Evolutionary conservation across 2,797 vertebrate genomes (phyloP).

Genomic region (Galaxias olidus): DNA sequence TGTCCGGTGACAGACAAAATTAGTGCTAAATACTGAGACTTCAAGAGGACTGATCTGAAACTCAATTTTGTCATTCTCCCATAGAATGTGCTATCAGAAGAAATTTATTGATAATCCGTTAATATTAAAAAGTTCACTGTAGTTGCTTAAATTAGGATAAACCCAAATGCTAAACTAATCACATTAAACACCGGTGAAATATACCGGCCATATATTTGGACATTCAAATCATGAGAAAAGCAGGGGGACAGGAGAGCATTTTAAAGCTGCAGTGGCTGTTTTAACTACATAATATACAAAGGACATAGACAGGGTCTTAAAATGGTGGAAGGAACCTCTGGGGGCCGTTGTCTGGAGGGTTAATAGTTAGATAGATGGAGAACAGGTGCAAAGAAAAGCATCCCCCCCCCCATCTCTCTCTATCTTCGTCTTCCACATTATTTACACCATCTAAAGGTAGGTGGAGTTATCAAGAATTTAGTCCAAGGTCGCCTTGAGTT

Average conservation of each 20-base stretch:
- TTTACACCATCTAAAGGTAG: conserved; percentile 17
- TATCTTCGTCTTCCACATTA: background rate
- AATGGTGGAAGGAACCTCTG: conserved; percentile 23
- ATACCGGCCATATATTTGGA: too few species aligned
- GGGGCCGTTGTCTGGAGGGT: conserved; percentile 44
- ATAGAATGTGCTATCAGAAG: too few species aligned
- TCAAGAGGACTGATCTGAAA: too few species aligned
- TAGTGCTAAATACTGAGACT: too few species aligned
- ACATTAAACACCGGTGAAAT: too few species aligned
- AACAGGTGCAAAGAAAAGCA: conserved; percentile 48
- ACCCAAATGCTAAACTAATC: too few species aligned
- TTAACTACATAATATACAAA: conserved; percentile 40
- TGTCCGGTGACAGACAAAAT: too few species aligned
- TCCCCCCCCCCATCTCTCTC: conserved; percentile 1
- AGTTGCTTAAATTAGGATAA: too few species aligned
- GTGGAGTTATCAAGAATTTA: conserved; percentile 10
- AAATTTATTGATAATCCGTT: too few species aligned
- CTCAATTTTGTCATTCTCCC: too few species aligned
- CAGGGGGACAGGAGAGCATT: conserved; percentile 7
- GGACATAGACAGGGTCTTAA: conserved; percentile 27
- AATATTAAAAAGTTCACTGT: too few species aligned
- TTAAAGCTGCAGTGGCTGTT: conserved; percentile 27
- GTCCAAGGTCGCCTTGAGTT: conserved; percentile 20
- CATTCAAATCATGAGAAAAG: too few species aligned
- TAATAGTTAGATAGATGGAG: conserved; percentile 39